Percentiles rank a stretch among this genome's conserved stretches.
phyloP scores from a whole-genome alignment of 2,113 vertebrate species.

The Ciconia maguari region DNA sequence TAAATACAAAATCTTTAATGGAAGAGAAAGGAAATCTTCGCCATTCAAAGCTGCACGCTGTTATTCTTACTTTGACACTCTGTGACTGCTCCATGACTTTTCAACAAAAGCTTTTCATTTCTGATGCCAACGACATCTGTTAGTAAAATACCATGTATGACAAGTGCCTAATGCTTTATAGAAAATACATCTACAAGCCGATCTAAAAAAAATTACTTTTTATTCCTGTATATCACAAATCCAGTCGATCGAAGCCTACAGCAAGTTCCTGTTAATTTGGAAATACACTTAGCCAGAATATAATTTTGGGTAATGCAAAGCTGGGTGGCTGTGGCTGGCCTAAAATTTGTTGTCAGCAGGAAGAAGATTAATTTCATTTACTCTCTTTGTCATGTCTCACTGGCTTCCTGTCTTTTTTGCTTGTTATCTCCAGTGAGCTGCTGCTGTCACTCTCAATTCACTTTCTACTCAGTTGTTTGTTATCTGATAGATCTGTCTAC shows the following conservation, averaged over 20 bases:
- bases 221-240: neutral
- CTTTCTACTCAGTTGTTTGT: constrained; percentile 62
- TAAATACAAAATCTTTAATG: neutral
- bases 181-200: neutral
- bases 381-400: constrained; percentile 71
- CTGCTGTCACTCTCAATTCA: constrained; percentile 70
- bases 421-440: constrained; percentile 68
- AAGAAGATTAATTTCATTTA: constrained; percentile 76
- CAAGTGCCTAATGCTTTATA: neutral
- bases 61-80: neutral
- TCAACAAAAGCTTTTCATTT: constrained; percentile 3
- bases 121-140: neutral
- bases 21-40: neutral
- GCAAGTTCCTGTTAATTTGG: constrained; percentile 17
- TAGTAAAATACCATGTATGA: neutral
- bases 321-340: constrained; percentile 1
- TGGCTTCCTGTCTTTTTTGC: constrained; percentile 69
- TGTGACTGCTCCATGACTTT: neutral
- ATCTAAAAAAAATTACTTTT: neutral
- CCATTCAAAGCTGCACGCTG: neutral
- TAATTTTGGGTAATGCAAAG: constrained; percentile 33
- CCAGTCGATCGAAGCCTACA: neutral
- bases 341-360: constrained; percentile 70
- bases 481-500: constrained; percentile 54
- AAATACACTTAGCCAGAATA: constrained; percentile 22